Base-by-base conservation (phyloP, 2,797 vertebrate genomes). In the Hybognathus amarus region DNA sequence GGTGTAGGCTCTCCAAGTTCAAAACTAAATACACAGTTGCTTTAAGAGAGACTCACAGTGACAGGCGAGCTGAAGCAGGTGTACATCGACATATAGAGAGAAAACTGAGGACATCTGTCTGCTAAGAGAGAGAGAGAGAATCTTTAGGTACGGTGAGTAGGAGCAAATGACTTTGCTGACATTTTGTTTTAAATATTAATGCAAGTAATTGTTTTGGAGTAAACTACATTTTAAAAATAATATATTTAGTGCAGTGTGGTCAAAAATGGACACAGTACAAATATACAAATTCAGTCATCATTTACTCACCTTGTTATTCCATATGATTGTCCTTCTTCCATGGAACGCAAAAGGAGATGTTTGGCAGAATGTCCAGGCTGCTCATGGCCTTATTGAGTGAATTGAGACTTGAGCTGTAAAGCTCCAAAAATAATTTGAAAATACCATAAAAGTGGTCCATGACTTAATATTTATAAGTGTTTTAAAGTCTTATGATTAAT, bases 1-100 rank as follows among this genome's bases (percentile, higher is more conserved):
- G 92, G 92, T 82, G 92, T 91, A 89, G 90, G 86, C 85, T 88
- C 36, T 36, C 78, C 54, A 40, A 75, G 84, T 87, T 89, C 89
- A 87, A 90, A 92, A 88, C 33, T 63, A 13, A 30, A 30, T 17
- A 0, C 61, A 63, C 27, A 30, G 27, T 13, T 30, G 61, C 61
- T 63, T 63, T 30, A 30, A 63, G 27, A 17, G 24, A 17, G 27
- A 17, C 24, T 63, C 27, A 1, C 27, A 61, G 74, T 50, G 66
- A 40, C 40, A 22, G 5, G 0, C 2, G 56, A 70, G 22, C 73
- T 61, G 47, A 20, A 61, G 7, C 82, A 83, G 74, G 82, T 83
- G 82, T 12, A 63, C 13, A 36, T 61, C 63, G 38, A 59, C 17
- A 33, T 11, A 30, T 4, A 76, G 64, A 45, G 50, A 33, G 52